phyloP scores from a whole-genome alignment of 2,888 invertebrate species.

The Macrophya annulata region DNA sequence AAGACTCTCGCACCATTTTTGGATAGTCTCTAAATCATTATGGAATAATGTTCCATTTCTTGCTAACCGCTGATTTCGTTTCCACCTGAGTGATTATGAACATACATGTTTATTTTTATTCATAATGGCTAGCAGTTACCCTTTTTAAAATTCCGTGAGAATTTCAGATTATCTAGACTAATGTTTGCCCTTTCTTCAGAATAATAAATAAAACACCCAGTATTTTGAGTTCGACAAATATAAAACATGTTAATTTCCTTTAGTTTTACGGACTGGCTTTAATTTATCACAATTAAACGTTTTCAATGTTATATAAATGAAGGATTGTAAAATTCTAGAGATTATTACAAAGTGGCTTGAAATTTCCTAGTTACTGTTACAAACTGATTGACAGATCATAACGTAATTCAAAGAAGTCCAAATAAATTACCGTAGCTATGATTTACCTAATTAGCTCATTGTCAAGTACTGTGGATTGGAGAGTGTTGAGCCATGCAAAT shows the following conservation, averaged over 20 bases:
- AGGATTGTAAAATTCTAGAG: background rate
- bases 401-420: background rate
- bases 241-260: background rate
- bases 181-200: background rate
- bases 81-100: slow-evolving; percentile 85
- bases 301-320: background rate
- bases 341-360: background rate
- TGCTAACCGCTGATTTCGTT: slow-evolving; percentile 94
- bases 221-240: background rate
- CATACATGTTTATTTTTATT: background rate
- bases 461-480: slow-evolving; percentile 92
- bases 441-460: slow-evolving; percentile 90
- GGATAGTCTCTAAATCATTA: slow-evolving; percentile 93
- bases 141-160: background rate
- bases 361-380: background rate
- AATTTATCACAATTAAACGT: background rate
- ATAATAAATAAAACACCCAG: background rate
- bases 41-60: slow-evolving; percentile 95
- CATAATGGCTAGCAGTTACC: background rate
- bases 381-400: background rate
- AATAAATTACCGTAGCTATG: slow-evolving; percentile 12
- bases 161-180: background rate
- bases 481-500: slow-evolving; percentile 84
- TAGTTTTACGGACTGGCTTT: background rate
- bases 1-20: slow-evolving; percentile 94